phyloP scores from a whole-genome alignment of 2,797 vertebrate species.

The Lacerta bilineata region DNA sequence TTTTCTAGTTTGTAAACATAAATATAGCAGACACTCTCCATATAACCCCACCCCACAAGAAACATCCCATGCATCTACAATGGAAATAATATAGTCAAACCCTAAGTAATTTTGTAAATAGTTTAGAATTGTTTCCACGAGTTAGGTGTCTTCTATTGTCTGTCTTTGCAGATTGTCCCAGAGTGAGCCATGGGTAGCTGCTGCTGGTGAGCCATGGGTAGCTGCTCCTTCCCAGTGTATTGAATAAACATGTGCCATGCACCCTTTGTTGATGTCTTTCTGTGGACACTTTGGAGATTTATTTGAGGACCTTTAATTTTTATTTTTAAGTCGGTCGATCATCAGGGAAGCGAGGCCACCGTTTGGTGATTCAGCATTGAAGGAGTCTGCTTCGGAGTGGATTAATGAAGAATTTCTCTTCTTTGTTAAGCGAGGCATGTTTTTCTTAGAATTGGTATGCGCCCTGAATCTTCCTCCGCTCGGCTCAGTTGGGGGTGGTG shows the following conservation, averaged over 20 bases:
- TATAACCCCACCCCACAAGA: background rate
- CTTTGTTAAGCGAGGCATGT: conserved; percentile 67
- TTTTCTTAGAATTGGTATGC: conserved; percentile 69
- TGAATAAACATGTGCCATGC: no score
- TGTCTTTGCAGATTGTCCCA: background rate
- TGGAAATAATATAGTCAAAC: background rate
- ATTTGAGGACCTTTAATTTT: conserved; percentile 23
- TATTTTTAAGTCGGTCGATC: conserved; percentile 28
- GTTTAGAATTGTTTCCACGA: background rate
- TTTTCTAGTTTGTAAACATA: no score
- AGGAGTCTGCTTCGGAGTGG: background rate
- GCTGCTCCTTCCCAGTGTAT: no score
- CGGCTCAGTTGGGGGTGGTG: conserved; percentile 63
- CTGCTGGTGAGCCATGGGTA: no score
- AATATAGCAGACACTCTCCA: no score
- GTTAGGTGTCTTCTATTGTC: background rate
- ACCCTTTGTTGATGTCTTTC: conserved; percentile 30
- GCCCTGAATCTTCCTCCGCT: conserved; percentile 58
- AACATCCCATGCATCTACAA: background rate
- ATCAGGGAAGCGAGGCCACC: conserved; percentile 41
- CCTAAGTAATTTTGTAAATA: background rate
- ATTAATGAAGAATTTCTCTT: conserved; percentile 67
- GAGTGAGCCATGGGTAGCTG: background rate
- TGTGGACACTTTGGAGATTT: conserved; percentile 39
- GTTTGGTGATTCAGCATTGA: conserved; percentile 24